phyloP scores from a whole-genome alignment of 1,140 invertebrate species.

The Calliphora vicina region DNA sequence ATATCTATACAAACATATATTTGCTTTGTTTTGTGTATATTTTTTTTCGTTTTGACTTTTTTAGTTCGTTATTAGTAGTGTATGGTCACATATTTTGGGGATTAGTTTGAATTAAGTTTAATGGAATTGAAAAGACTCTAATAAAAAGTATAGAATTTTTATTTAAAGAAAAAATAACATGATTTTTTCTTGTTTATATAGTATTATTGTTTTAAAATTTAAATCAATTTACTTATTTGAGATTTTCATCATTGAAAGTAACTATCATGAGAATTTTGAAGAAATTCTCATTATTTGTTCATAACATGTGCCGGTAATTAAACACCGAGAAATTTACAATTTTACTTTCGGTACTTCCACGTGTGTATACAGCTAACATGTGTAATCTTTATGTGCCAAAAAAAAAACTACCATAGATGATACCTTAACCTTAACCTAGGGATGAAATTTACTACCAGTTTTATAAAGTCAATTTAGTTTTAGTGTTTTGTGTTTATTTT shows the following conservation, averaged over 20 bases:
- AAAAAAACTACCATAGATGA: background rate
- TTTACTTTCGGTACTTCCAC: no score
- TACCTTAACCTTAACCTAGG: background rate
- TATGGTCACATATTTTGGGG: constrained; percentile 21
- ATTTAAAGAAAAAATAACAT: background rate
- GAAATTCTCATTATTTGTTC: background rate
- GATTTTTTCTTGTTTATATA: background rate
- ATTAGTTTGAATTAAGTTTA: constrained; percentile 10
- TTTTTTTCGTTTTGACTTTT: background rate
- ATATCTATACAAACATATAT: background rate
- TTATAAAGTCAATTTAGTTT: background rate
- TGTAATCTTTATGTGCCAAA: background rate
- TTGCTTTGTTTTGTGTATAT: background rate
- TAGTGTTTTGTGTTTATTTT: background rate
- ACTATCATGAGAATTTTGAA: constrained; percentile 15
- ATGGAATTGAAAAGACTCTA: constrained; percentile 24
- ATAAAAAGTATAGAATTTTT: background rate
- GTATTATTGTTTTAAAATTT: constrained; percentile 7
- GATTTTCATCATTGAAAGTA: background rate
- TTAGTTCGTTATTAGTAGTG: background rate
- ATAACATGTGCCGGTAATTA: constrained; percentile 1
- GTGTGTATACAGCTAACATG: background rate
- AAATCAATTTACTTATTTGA: background rate
- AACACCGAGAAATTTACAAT: background rate
- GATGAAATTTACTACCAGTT: background rate